These are phyloP conservation scores for Fulmarus glacialis DNA, from an alignment of 2,113 vertebrate genomes.

Conservation along the genomic window DNA sequence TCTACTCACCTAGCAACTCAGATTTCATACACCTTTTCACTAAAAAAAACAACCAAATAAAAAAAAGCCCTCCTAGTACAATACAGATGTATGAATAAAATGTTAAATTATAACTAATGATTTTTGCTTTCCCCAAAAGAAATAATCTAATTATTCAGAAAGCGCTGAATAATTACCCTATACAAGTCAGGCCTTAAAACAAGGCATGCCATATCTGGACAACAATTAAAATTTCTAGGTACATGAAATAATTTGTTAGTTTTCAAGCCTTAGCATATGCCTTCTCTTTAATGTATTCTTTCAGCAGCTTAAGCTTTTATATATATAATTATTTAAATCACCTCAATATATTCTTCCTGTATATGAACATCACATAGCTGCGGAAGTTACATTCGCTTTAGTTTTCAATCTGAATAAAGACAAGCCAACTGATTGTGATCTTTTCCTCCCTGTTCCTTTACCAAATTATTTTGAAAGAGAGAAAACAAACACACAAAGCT, in stretches of 20 bases:
- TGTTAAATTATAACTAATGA: background rate
- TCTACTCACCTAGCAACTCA: background rate
- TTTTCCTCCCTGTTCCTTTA: conserved; percentile 20
- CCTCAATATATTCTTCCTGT: background rate
- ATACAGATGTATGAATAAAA: background rate
- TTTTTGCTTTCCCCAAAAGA: background rate
- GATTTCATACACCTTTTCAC: background rate
- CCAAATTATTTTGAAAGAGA: background rate
- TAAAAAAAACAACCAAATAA: background rate
- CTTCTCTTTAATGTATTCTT: background rate
- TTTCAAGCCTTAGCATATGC: background rate
- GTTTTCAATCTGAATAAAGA: conserved; percentile 27
- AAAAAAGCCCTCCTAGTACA: background rate
- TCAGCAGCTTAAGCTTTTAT: background rate
- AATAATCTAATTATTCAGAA: background rate
- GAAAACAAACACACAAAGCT: conserved; percentile 24
- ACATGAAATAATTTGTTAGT: background rate
- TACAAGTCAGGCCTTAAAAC: background rate
- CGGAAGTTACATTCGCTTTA: conserved; percentile 4
- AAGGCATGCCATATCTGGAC: background rate
- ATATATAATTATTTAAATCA: background rate
- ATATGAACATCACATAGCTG: background rate
- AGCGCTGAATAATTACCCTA: background rate
- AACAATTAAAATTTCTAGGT: background rate
- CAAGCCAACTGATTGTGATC: background rate